A percentile compares a stretch with the other conserved stretches of the same genome.
Evolutionary conservation across 1,140 invertebrate species (phyloP).

Genomic region (Trichonephila inaurata): DNA sequence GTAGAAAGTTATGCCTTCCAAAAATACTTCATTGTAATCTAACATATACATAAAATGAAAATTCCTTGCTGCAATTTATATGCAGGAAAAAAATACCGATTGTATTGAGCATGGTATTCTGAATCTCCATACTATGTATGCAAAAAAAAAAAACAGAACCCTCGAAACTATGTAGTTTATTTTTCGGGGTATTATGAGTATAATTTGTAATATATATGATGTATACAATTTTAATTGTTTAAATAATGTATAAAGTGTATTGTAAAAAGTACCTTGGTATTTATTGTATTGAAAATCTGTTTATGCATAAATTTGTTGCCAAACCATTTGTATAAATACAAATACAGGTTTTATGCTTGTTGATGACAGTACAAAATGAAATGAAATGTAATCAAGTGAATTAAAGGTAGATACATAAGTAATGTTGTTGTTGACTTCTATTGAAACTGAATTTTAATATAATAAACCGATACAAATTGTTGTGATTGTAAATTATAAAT

Average conservation of each 20-base stretch:
- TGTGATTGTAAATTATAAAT: slow-evolving; percentile 60
- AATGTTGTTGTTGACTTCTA: slow-evolving; percentile 31
- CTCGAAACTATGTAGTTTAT: background rate
- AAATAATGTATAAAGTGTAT: slow-evolving; percentile 13
- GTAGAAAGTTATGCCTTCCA: too few species aligned
- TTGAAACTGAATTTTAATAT: slow-evolving; percentile 33
- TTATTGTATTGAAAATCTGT: background rate
- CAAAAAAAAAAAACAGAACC: background rate
- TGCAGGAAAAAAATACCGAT: background rate
- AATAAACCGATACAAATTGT: slow-evolving; percentile 9
- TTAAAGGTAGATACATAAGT: background rate
- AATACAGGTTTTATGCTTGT: slow-evolving; percentile 38
- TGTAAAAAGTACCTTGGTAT: background rate
- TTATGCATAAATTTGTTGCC: slow-evolving; percentile 34
- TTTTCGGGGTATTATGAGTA: background rate
- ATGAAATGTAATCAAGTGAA: background rate
- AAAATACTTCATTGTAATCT: too few species aligned
- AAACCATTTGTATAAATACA: background rate
- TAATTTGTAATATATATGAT: background rate
- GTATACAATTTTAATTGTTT: background rate
- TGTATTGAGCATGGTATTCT: background rate
- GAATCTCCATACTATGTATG: background rate
- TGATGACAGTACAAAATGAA: slow-evolving; percentile 16
- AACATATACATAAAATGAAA: background rate
- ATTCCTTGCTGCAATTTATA: background rate